Conservation (phyloP, 2,113 vertebrate genomes). For the Podocnemis expansa region DNA sequence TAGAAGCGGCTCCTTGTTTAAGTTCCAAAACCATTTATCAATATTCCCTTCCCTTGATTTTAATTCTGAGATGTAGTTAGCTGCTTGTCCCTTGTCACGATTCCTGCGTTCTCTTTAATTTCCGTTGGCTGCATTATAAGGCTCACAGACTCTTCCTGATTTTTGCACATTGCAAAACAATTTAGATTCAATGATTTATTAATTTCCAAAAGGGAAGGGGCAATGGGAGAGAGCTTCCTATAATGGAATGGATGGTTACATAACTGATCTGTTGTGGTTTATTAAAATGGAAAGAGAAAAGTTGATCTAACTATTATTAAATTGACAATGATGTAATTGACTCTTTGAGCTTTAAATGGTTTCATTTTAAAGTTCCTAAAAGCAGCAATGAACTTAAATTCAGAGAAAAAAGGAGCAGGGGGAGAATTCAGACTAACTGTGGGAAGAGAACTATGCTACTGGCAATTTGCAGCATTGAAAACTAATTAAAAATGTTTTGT, state of each 20-base stretch:
- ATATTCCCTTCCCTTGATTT: neutral
- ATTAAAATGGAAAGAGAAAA: constrained; percentile 21
- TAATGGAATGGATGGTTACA: constrained; percentile 36
- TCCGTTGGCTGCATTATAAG: constrained; percentile 18
- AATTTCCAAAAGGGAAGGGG: constrained; percentile 36
- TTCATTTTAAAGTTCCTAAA: constrained; percentile 17
- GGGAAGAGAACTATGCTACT: neutral
- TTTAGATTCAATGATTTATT: constrained; percentile 15
- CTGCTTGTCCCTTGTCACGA: constrained; percentile 18
- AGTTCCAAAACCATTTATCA: neutral
- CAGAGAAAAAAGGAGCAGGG: neutral
- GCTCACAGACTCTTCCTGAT: constrained; percentile 21
- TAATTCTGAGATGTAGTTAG: constrained; percentile 24
- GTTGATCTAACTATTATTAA: constrained; percentile 11
- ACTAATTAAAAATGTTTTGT: constrained; percentile 42
- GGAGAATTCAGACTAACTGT: constrained; percentile 1
- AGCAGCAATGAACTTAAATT: neutral
- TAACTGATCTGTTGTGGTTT: constrained; percentile 9
- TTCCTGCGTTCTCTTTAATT: constrained; percentile 28
- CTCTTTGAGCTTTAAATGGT: constrained; percentile 14
- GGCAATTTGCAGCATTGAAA: neutral
- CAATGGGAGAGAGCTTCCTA: neutral
- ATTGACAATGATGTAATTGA: constrained; percentile 34
- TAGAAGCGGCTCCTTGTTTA: neutral
- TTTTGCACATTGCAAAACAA: neutral